Conservation (phyloP, 2,888 invertebrate genomes). For the Caprella mutica region DNA sequence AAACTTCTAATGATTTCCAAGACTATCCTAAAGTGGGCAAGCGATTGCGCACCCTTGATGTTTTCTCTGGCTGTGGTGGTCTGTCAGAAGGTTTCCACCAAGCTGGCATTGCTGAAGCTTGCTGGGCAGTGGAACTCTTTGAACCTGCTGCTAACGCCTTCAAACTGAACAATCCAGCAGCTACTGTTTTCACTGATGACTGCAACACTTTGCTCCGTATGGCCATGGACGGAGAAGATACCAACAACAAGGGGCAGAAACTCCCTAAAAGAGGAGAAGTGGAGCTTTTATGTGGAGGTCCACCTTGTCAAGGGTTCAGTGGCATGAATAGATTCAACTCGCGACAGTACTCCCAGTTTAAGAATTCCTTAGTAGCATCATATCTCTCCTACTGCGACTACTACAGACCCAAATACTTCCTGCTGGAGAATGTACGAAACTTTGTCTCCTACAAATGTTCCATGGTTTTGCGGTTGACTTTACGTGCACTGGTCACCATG, state of each 20-base stretch:
- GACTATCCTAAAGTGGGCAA: slow-evolving; percentile 41
- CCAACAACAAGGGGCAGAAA: slow-evolving; percentile 46
- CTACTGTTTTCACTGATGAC: slow-evolving; percentile 67
- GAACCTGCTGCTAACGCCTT: slow-evolving; percentile 68
- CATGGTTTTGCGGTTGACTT: slow-evolving; percentile 66
- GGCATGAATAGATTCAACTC: slow-evolving; percentile 81
- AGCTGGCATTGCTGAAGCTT: slow-evolving; percentile 55
- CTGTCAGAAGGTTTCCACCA: slow-evolving; percentile 41
- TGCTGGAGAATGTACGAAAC: slow-evolving; percentile 74
- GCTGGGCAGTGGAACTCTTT: slow-evolving; percentile 73
- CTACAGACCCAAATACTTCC: slow-evolving; percentile 68
- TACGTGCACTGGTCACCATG: slow-evolving; percentile 64
- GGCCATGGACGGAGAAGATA: slow-evolving; percentile 52
- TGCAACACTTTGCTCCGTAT: slow-evolving; percentile 59
- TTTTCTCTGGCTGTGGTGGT: slow-evolving; percentile 75
- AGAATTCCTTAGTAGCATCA: slow-evolving; percentile 70
- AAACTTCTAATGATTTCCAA: slow-evolving; percentile 35
- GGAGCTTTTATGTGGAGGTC: slow-evolving; percentile 71
- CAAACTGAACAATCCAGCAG: slow-evolving; percentile 58
- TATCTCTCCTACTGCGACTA: slow-evolving; percentile 74
- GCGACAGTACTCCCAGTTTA: slow-evolving; percentile 69
- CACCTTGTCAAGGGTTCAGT: slow-evolving; percentile 80
- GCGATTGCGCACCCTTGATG: slow-evolving; percentile 55
- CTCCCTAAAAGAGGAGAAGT: slow-evolving; percentile 68
- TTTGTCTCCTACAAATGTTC: slow-evolving; percentile 70